Evolutionary conservation across 2,888 invertebrate genomes (phyloP), one percentile per base, ranked within the genome.

Genomic region (Xestia rhomboidea): DNA sequence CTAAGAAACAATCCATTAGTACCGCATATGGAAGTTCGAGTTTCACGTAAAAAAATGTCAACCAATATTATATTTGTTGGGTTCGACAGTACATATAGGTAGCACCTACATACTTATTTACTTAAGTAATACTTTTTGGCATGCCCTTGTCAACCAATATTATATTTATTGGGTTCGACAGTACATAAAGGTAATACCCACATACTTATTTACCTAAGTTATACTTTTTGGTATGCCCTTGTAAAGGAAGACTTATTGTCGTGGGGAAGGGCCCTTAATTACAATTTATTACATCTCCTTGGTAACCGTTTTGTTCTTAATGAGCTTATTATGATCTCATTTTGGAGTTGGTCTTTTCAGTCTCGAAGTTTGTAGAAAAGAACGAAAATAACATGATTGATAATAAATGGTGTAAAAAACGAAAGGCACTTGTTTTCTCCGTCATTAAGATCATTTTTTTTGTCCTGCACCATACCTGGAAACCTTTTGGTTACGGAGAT

Each of bases 221-320:
- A 46, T 84, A 60, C 27, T 67, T 87, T 77, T 87, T 76, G 69
- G 21, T 46, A 75, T 75, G 24, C 66, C 74, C 51, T 77, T 68
- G 54, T 75, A 73, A 66, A 18, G 38, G 60, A 75, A 80, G 60
- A 73, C 18, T 54, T 76, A 68, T 76, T 73, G 27, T 8, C 70
- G 49, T 4, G 49, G 54, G 74, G 46, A 77, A 79, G 64, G 81
- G 78, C n/a, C 34, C 41, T 72, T 80, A 76, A 83, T 79, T 77
- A 77, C 44, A 69, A 77, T 77, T 81, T 71, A 69, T 83, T 64
- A 15, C 49, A 18, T 71, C 63, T 72, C 41, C 54, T 57, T 73
- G 27, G 27, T 15, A 66, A 44, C 73, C 24, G 11, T 34, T 51
- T 72, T 51, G 49, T 73, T 49, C 0, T 7, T 79, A 64, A 70